Evolutionary conservation across 2,888 invertebrate genomes (phyloP).

Genomic region (Mesoligia furuncula): DNA sequence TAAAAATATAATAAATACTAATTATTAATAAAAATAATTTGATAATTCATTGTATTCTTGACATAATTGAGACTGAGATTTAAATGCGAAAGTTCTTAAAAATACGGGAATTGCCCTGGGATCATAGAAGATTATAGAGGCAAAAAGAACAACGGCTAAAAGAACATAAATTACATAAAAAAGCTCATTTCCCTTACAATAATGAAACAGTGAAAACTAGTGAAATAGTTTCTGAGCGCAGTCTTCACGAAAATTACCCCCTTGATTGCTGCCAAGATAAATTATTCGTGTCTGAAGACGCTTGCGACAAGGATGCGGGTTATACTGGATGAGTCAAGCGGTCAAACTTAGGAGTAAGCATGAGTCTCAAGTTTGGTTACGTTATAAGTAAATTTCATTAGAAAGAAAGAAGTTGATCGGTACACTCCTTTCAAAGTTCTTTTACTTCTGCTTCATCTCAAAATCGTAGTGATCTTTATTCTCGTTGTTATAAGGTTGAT

Average conservation of each 20-base stretch:
- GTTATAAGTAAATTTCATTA: neutral
- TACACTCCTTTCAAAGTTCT: no score
- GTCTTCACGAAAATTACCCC: constrained; percentile 85
- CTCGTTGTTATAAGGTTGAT: no score
- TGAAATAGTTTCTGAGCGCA: constrained; percentile 81
- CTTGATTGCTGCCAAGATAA: constrained; percentile 88
- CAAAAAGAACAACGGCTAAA: neutral
- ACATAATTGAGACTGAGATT: no score
- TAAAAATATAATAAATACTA: no score
- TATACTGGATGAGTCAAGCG: constrained; percentile 65
- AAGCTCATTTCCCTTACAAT: constrained; percentile 70
- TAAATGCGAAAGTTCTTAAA: no score
- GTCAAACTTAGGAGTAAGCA: neutral
- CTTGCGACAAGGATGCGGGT: constrained; percentile 59
- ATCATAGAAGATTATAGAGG: neutral
- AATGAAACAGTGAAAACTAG: constrained; percentile 73
- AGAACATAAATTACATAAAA: constrained; percentile 48
- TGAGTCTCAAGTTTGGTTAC: neutral
- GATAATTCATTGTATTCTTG: no score
- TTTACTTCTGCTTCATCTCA: no score
- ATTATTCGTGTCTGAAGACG: constrained; percentile 83
- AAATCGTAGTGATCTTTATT: no score
- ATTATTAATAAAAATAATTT: no score
- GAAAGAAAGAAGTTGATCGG: no score
- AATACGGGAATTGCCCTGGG: no score